Evolutionary conservation across 2,797 vertebrate genomes (phyloP).

Genomic region (Phrynocephalus vlangalii): DNA sequence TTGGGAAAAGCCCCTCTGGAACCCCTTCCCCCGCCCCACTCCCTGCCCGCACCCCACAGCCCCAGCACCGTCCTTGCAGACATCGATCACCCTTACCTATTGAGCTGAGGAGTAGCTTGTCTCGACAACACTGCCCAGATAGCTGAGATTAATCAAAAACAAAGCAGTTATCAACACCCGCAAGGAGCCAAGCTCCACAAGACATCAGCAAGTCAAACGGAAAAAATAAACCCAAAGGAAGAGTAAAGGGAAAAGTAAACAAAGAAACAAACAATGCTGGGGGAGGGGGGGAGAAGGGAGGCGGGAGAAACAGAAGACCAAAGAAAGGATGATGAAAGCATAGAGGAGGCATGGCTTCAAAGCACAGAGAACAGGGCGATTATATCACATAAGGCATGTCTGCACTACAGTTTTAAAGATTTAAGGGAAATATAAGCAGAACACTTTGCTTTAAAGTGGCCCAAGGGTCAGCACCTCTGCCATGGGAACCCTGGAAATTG

Average conservation of each 20-base stretch:
- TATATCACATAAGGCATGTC: constrained; percentile 24
- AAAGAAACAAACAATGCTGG: constrained; percentile 60
- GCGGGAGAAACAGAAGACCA: constrained; percentile 75
- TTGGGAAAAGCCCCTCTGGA: constrained; percentile 86
- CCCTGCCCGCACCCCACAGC: constrained; percentile 81
- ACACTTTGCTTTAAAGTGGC: background rate
- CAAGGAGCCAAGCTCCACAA: constrained; percentile 81
- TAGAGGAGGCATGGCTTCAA: constrained; percentile 89
- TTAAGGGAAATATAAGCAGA: too few species aligned
- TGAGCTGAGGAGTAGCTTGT: constrained; percentile 98
- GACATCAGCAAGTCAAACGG: constrained; percentile 80
- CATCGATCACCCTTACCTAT: constrained; percentile 99
- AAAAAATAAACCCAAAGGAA: constrained; percentile 47
- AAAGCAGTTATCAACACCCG: constrained; percentile 93
- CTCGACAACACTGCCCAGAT: constrained; percentile 99
- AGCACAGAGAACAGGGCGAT: constrained; percentile 85
- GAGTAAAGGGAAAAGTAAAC: constrained; percentile 21
- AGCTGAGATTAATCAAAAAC: constrained; percentile 99
- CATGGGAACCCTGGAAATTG: background rate
- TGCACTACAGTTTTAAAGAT: background rate
- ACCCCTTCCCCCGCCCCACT: constrained; percentile 88
- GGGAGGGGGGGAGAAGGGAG: constrained; percentile 50
- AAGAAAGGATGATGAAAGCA: constrained; percentile 80
- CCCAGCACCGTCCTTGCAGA: constrained; percentile 92
- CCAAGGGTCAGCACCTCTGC: background rate